phyloP scores from a whole-genome alignment of 2,888 invertebrate genomes.

The Kryphioiulus occultus region DNA sequence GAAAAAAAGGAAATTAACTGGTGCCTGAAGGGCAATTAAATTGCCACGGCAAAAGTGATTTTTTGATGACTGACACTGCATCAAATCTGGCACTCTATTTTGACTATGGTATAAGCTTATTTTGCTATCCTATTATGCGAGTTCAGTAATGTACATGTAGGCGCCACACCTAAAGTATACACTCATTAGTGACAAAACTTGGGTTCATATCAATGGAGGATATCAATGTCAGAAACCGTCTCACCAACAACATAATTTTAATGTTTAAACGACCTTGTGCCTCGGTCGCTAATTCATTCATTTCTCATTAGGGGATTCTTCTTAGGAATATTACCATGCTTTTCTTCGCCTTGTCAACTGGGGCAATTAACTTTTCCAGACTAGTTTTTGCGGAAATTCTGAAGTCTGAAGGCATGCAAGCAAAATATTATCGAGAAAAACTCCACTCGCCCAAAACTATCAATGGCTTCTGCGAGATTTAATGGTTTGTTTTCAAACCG shows the following conservation, averaged over 20 bases:
- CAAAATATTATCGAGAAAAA: background rate
- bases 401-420: background rate
- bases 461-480: background rate
- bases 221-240: background rate
- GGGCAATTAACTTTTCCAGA: background rate
- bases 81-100: background rate
- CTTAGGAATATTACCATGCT: background rate
- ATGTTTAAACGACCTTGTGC: background rate
- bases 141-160: background rate
- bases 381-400: background rate
- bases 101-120: too few species aligned
- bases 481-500: background rate
- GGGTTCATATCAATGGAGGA: background rate
- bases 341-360: background rate
- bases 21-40: background rate
- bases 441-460: too few species aligned
- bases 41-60: background rate
- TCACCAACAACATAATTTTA: background rate
- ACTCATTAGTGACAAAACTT: background rate
- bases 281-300: background rate
- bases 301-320: background rate
- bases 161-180: constrained; percentile 11
- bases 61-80: background rate
- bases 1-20: too few species aligned
- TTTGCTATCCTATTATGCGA: too few species aligned